Percentiles rank a stretch among this genome's conserved stretches.
Conservation (phyloP, 1,140 invertebrate genomes). For the Panulirus ornatus region DNA sequence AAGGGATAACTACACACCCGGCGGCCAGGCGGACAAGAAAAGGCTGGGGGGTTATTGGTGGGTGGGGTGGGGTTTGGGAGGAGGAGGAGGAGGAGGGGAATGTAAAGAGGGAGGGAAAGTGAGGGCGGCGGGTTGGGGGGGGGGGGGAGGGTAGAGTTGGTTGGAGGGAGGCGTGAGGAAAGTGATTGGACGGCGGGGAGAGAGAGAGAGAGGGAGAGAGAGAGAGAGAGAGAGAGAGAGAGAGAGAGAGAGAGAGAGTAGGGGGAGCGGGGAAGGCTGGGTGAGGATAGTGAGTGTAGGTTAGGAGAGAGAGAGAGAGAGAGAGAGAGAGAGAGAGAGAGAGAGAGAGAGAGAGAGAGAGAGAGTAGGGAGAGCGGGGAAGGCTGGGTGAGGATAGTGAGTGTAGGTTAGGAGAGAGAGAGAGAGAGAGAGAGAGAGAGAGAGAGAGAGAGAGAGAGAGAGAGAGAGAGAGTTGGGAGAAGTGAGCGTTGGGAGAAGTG, state of each 20-base stretch:
- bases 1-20: too few relatives aligned
- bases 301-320: neutral
- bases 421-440: neutral
- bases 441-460: neutral
- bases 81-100: too few relatives aligned
- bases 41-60: too few relatives aligned
- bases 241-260: neutral
- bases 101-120: too few relatives aligned
- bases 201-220: neutral
- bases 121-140: neutral
- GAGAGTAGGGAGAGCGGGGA: neutral
- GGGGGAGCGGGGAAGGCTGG: neutral
- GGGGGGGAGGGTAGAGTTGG: neutral
- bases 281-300: neutral
- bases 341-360: slow-evolving; percentile 1
- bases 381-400: too few relatives aligned
- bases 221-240: neutral
- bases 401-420: neutral
- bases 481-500: neutral
- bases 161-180: neutral
- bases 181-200: neutral
- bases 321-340: slow-evolving; percentile 28
- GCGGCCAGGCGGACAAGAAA: too few relatives aligned
- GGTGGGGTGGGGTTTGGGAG: too few relatives aligned
- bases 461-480: neutral